Evolutionary conservation across 1,140 invertebrate species (phyloP).

Genomic region (Drosophila parabipectinata): DNA sequence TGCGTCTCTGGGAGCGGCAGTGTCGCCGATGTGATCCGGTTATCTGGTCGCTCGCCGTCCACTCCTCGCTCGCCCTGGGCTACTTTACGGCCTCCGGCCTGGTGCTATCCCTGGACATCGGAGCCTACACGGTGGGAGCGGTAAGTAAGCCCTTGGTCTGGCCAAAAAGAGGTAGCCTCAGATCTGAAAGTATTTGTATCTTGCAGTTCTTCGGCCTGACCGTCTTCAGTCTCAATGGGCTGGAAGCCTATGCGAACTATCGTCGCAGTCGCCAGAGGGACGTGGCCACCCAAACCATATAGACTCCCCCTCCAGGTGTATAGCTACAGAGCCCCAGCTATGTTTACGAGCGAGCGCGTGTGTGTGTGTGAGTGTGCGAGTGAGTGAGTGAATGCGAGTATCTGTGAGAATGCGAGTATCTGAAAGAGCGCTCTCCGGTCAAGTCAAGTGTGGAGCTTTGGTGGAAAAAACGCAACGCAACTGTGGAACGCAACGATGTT

Average conservation of each 20-base stretch:
- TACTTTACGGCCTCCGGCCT: constrained; percentile 69
- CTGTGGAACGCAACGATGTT: neutral
- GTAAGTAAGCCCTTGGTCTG: constrained; percentile 35
- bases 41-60: constrained; percentile 50
- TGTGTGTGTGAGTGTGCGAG: neutral
- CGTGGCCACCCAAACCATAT: constrained; percentile 62
- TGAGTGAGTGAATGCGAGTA: neutral
- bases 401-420: constrained; percentile 9
- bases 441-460: constrained; percentile 8
- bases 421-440: neutral
- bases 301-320: constrained; percentile 5
- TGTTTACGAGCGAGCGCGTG: neutral
- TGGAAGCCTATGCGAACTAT: constrained; percentile 58
- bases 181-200: neutral
- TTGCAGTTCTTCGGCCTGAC: constrained; percentile 64
- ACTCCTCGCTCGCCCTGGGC: constrained; percentile 44
- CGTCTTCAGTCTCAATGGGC: constrained; percentile 55
- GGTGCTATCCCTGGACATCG: constrained; percentile 63
- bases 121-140: constrained; percentile 61
- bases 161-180: neutral
- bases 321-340: neutral
- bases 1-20: constrained; percentile 54
- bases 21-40: constrained; percentile 34
- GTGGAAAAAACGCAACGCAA: neutral
- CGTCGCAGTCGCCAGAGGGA: constrained; percentile 61